Evolutionary conservation across 2,888 invertebrate genomes (phyloP).

Genomic region (Pharmacophagus antenor): DNA sequence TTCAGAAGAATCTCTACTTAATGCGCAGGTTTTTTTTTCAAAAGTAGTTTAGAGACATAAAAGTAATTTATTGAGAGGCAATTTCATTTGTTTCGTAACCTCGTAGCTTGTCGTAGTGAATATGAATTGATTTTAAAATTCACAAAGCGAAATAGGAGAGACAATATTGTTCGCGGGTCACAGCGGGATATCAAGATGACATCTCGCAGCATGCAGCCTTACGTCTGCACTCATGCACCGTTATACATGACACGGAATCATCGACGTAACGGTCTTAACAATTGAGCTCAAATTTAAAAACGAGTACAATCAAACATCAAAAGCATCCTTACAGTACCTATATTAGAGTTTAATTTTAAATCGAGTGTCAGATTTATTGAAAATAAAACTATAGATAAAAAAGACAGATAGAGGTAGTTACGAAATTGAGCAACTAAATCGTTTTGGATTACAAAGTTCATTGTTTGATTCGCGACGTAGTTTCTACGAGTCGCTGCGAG

Average conservation of each 20-base stretch:
- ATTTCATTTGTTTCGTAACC: conserved; percentile 44
- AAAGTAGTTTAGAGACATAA: background rate
- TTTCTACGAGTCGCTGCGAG: conserved; percentile 38
- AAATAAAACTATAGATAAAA: conserved; percentile 74
- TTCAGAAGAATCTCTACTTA: too few species aligned
- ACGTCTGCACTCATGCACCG: conserved; percentile 54
- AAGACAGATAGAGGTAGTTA: conserved; percentile 65
- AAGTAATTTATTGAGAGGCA: conserved; percentile 6
- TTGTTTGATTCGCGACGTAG: conserved; percentile 68
- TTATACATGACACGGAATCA: conserved; percentile 36
- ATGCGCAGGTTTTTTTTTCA: too few species aligned
- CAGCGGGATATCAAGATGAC: conserved; percentile 76
- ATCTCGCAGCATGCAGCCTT: conserved; percentile 77
- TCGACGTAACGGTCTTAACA: conserved; percentile 36
- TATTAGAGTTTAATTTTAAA: conserved; percentile 57
- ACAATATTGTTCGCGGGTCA: conserved; percentile 77
- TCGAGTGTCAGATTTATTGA: conserved; percentile 58
- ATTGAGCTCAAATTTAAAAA: conserved; percentile 46
- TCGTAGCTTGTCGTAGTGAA: conserved; percentile 55
- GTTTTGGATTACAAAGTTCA: conserved; percentile 68
- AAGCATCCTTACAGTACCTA: conserved; percentile 42
- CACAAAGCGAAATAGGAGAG: conserved; percentile 71
- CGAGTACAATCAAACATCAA: conserved; percentile 27
- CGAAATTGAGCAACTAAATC: conserved; percentile 74
- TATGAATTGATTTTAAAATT: conserved; percentile 77